Base-by-base conservation (phyloP, 2,888 invertebrate species). In the Idaea aversata region DNA sequence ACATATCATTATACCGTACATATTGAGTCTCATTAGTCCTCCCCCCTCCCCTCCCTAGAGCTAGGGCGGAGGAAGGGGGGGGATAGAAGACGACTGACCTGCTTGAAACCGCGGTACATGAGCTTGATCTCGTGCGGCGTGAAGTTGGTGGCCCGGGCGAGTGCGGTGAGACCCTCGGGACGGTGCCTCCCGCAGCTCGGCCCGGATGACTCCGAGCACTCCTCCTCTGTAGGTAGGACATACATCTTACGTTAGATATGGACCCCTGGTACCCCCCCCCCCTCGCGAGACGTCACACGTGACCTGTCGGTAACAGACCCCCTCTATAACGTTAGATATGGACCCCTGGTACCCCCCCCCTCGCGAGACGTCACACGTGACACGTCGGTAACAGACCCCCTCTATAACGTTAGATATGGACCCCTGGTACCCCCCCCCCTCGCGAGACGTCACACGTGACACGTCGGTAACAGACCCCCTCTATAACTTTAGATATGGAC, bases 81-180 rank as follows among this genome's bases (percentile, higher is more conserved):
- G 3, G 25, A 65, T 63, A 59, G 15, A 4, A 35, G 72, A 25
- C 25, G 25, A 25, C 25, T 25, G 25, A 96, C 97, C 95, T 98
- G 97, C 82, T 98, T 98, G 86, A 98, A 98, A 3, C 98, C 97
- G 61, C 97, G 93, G 90, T 98, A 98, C 93, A 98, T 97, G 72
- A 97, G 95, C 82, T 97, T 97, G 78, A 98, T 97, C 93, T 98
- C 98, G 80, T 96, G 96, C 73, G 95, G 91, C 4, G 96, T 95
- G 93, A 98, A 98, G 78, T 96, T 95, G 60, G 97, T 96, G 76
- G 94, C 95, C 74, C 94, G 95, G 61, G 96, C 96, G 60, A 98
- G 94, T 67, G 96, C 95, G 63, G 95, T 94, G 70, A 97, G 93
- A 67, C 97, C 96, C 86, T 97, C 97, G 0, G 97, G 97, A 70